phyloP scores from a whole-genome alignment of 2,888 invertebrate genomes.

The Drosophila diplacantha region DNA sequence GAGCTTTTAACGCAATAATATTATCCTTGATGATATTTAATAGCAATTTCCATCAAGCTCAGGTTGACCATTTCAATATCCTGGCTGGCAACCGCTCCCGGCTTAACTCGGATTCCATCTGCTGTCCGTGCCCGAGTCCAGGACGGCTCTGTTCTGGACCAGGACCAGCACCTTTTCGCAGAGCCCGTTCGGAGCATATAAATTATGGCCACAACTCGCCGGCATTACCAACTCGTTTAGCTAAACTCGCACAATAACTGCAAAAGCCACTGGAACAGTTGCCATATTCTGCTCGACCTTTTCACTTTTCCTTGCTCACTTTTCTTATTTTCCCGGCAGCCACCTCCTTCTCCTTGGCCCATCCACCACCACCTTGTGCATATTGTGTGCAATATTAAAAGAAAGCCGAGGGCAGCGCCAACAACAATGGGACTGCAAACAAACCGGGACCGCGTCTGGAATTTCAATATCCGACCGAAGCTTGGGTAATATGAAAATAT shows the following conservation, averaged over 20 bases:
- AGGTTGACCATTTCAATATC: slow-evolving; percentile 37
- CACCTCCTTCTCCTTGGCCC: background rate
- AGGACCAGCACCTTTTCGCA: background rate
- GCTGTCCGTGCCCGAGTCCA: slow-evolving; percentile 1
- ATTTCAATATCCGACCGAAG: slow-evolving; percentile 53
- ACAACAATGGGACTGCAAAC: slow-evolving; percentile 55
- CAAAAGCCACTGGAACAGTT: slow-evolving; percentile 54
- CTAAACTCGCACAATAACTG: slow-evolving; percentile 61
- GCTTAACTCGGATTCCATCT: slow-evolving; percentile 11
- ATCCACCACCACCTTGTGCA: slow-evolving; percentile 39
- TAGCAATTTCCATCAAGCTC: slow-evolving; percentile 12
- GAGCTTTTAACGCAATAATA: background rate
- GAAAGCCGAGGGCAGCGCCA: slow-evolving; percentile 45
- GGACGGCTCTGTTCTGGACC: background rate
- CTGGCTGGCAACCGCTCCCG: slow-evolving; percentile 7
- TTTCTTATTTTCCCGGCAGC: slow-evolving; percentile 8
- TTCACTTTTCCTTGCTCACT: slow-evolving; percentile 39
- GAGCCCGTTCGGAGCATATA: slow-evolving; percentile 26
- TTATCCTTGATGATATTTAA: background rate
- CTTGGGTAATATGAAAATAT: slow-evolving; percentile 63
- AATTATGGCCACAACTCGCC: slow-evolving; percentile 45
- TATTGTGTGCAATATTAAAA: slow-evolving; percentile 60
- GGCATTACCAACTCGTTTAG: slow-evolving; percentile 66
- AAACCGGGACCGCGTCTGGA: slow-evolving; percentile 43
- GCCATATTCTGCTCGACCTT: slow-evolving; percentile 58